Percentiles rank a stretch among this genome's conserved stretches.
phyloP scores from a whole-genome alignment of 2,888 invertebrate genomes.

The Boloria selene region DNA sequence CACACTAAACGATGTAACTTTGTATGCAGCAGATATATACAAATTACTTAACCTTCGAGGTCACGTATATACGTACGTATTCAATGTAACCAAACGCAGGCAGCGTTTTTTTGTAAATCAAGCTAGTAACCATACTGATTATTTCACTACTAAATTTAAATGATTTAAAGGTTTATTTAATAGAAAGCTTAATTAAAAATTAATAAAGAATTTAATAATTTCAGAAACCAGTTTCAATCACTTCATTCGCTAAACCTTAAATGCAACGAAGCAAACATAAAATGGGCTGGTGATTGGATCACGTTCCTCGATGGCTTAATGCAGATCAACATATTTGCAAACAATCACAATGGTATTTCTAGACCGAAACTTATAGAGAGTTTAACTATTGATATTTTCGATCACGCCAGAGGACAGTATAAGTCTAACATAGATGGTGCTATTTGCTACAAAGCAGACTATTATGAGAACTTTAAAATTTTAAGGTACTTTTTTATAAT shows the following conservation, averaged over 20 bases:
- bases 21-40: slow-evolving; percentile 7
- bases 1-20: background rate
- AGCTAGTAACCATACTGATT: no score
- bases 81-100: no score
- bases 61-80: slow-evolving; percentile 7
- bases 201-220: background rate
- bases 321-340: slow-evolving; percentile 8
- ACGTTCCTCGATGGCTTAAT: slow-evolving; percentile 10
- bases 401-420: background rate
- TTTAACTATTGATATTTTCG: slow-evolving; percentile 10
- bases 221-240: slow-evolving; percentile 15
- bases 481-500: background rate
- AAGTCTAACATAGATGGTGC: background rate
- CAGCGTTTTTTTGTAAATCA: no score
- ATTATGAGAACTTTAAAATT: background rate
- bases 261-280: slow-evolving; percentile 3
- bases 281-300: slow-evolving; percentile 12
- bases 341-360: slow-evolving; percentile 8
- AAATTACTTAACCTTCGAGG: slow-evolving; percentile 12
- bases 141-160: no score
- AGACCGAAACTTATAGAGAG: slow-evolving; percentile 7
- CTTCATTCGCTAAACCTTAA: slow-evolving; percentile 6
- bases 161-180: no score
- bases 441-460: slow-evolving; percentile 2
- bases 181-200: no score